phyloP scores from a whole-genome alignment of 2,888 invertebrate species.

The Orthosia incerta region DNA sequence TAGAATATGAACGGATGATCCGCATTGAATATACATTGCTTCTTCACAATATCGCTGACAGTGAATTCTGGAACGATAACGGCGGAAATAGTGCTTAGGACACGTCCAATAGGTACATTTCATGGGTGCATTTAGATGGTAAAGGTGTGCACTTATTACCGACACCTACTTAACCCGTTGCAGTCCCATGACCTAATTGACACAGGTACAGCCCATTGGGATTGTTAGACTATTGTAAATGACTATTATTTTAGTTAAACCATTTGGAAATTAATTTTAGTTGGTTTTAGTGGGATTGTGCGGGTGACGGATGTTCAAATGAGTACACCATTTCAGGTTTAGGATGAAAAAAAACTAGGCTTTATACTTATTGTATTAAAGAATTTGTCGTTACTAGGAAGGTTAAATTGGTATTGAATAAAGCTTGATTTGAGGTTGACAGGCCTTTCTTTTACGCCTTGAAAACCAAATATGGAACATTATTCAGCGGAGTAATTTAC shows the following conservation, averaged over 20 bases:
- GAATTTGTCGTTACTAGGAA: background rate
- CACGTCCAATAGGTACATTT: slow-evolving; percentile 11
- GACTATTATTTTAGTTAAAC: background rate
- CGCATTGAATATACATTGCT: slow-evolving; percentile 66
- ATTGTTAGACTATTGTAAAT: background rate
- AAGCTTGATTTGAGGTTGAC: slow-evolving; percentile 2
- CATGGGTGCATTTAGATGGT: slow-evolving; percentile 10
- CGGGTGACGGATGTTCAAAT: background rate
- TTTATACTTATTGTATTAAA: slow-evolving; percentile 2
- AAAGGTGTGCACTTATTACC: slow-evolving; percentile 47
- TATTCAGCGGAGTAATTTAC: slow-evolving; percentile 31
- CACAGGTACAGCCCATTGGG: too few relatives aligned
- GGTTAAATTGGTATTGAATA: background rate
- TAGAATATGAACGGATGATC: slow-evolving; percentile 72
- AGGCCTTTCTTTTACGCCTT: slow-evolving; percentile 37
- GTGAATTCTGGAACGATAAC: slow-evolving; percentile 64
- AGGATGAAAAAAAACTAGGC: background rate
- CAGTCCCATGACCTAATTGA: background rate
- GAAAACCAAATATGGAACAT: slow-evolving; percentile 9
- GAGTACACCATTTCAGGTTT: background rate
- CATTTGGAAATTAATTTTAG: background rate
- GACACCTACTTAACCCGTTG: background rate
- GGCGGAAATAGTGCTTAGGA: slow-evolving; percentile 30
- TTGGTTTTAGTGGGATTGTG: background rate
- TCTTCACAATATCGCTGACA: slow-evolving; percentile 44